A percentile compares a stretch with the other conserved stretches of the same genome.
Conservation (phyloP, 2,797 vertebrate species). For the Balearica regulorum region DNA sequence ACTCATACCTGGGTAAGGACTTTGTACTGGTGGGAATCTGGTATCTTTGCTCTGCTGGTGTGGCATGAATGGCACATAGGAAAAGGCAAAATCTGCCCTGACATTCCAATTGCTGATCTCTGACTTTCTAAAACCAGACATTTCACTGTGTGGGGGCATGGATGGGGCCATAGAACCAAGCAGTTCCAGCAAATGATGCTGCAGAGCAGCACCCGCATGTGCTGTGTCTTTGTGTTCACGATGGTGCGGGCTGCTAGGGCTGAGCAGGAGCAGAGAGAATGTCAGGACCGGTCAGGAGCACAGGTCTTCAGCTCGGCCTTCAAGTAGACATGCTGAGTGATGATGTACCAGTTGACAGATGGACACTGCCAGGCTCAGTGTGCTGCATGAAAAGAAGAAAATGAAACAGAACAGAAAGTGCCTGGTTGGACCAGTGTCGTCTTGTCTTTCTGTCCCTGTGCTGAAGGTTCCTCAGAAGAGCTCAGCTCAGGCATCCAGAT, state of each 20-base stretch:
- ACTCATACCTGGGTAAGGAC: background rate
- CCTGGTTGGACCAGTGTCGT: background rate
- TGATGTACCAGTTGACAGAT: background rate
- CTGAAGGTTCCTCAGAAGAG: background rate
- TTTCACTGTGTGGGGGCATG: background rate
- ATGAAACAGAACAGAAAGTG: background rate
- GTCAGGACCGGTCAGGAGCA: background rate
- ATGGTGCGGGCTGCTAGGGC: background rate
- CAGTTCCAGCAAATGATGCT: background rate
- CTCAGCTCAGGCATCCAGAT: background rate
- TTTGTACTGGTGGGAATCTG: background rate
- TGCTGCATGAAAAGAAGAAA: background rate
- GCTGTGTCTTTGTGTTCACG: background rate
- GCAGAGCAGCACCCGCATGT: background rate
- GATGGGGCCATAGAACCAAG: background rate
- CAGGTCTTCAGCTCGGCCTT: background rate
- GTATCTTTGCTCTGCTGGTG: background rate
- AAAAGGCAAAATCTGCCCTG: background rate
- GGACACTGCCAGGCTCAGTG: too few species aligned
- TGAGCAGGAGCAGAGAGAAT: background rate
- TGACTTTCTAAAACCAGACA: background rate
- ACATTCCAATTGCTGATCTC: background rate
- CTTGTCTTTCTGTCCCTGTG: accelerated
- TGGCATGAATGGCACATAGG: background rate
- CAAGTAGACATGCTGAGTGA: background rate